Evolutionary conservation across 2,113 vertebrate species (phyloP), one percentile per base, ranked within the genome.

Genomic region (Menidia beryllina): DNA sequence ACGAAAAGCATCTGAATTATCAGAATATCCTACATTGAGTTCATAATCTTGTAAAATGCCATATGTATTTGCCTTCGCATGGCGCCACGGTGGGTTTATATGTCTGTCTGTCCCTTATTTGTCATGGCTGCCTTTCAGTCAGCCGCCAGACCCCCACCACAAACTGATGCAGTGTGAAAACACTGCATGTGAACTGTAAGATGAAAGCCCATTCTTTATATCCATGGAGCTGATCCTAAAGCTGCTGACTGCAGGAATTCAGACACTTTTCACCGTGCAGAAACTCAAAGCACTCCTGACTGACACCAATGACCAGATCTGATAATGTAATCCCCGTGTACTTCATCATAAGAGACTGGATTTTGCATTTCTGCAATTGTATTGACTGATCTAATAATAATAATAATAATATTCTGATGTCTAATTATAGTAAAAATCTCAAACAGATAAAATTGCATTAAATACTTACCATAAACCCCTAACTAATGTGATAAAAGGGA

Each of bases 161-260:
- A 84, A 89, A 87, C 70, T 76, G 79, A 71, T 81, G 82, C 78
- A 82, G 81, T 81, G 81, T 86, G 88, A 88, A 87, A 87, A 80
- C 84, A 78, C 84, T 86, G 75, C 83, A 68, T 43, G 67, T 70
- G 63, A 72, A 75, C 79, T 51, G 75, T 75, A 82, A 82, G 87
- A 83, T 84, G 77, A 85, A 79, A 68, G 67, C 64, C 82, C 60
- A 83, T 85, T n/a, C n/a, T n/a, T n/a, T 88, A 85, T 84, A 82
- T 74, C 66, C 76, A 70, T 59, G 73, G 45, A 84, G 85, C 81
- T 77, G 79, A 86, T 89, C 79, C 79, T 60, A 83, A 78, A 85
- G 82, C 82, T 52, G 61, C 63, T 25, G 61, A 55, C 70, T 76
- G 72, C 69, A 63, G 73, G 64, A 77, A n/a, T 69, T 67, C 53